These are phyloP conservation scores for Istiophorus platypterus DNA, from an alignment of 2,113 vertebrate genomes.

Conservation along the genomic window DNA sequence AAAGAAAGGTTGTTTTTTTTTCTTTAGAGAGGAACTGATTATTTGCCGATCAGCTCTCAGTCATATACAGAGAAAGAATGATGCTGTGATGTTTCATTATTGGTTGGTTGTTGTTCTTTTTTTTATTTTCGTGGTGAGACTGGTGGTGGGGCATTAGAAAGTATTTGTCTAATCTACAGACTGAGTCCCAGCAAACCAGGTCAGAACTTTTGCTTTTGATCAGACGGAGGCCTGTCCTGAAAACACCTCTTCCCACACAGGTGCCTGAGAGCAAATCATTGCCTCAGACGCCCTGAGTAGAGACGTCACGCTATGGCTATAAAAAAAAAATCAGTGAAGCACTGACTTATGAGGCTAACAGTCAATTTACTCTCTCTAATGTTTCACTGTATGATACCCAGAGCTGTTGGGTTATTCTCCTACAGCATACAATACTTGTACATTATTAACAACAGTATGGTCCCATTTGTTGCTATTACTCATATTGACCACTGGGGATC, in stretches of 20 bases:
- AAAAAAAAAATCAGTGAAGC: constrained; percentile 48
- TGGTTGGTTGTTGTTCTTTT: constrained; percentile 17
- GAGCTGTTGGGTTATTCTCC: constrained; percentile 25
- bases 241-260: constrained; percentile 1
- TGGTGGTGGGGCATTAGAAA: constrained; percentile 12
- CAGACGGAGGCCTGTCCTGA: constrained; percentile 31
- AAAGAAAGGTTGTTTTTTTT: constrained; percentile 46
- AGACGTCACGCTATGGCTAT: constrained; percentile 58
- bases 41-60: constrained; percentile 12
- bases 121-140: constrained; percentile 19
- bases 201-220: constrained; percentile 31
- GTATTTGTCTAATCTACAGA: constrained; percentile 32
- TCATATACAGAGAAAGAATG: constrained; percentile 40
- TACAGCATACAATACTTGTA: not conserved
- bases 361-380: constrained; percentile 64
- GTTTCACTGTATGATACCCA: constrained; percentile 39
- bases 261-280: constrained; percentile 5
- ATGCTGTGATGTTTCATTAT: not conserved
- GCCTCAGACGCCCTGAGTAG: not conserved
- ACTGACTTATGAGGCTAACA: constrained; percentile 71
- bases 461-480: constrained; percentile 33
- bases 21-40: constrained; percentile 12
- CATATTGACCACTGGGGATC: constrained; percentile 56
- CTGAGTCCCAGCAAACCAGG: constrained; percentile 33
- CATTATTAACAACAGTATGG: constrained; percentile 5